phyloP scores from a whole-genome alignment of 2,113 vertebrate genomes.

The Scomber japonicus region DNA sequence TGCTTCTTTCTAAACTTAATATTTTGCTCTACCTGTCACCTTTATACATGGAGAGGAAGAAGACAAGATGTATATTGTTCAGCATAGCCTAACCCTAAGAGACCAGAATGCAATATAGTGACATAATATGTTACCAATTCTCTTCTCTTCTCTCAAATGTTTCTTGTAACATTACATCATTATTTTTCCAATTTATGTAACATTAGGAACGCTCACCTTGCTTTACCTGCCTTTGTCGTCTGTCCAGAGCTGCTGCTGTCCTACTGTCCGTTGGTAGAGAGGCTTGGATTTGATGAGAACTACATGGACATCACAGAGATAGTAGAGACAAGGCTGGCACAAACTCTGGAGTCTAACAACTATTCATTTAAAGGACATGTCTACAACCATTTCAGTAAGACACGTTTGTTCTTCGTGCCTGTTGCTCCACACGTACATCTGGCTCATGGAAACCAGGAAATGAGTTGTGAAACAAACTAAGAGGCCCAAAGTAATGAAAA shows the following conservation, averaged over 20 bases:
- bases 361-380: conserved; percentile 85
- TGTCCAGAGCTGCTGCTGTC: conserved; percentile 89
- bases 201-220: background rate
- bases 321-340: conserved; percentile 84
- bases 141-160: no score
- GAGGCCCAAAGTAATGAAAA: background rate
- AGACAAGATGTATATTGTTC: no score
- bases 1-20: no score
- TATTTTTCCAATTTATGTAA: no score
- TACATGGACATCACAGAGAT: conserved; percentile 91
- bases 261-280: conserved; percentile 90
- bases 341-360: conserved; percentile 25
- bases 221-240: conserved; percentile 34
- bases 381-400: conserved; percentile 87
- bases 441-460: conserved; percentile 54
- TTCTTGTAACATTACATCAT: no score
- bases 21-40: no score
- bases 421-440: conserved; percentile 15
- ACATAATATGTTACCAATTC: no score
- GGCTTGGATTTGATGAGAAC: conserved; percentile 94
- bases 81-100: background rate
- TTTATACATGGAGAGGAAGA: no score
- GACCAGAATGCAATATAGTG: background rate
- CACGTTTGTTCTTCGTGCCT: background rate
- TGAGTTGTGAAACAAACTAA: conserved; percentile 42